Conservation (phyloP, 2,797 vertebrate species). For the Brachyrhaphis roseni region DNA sequence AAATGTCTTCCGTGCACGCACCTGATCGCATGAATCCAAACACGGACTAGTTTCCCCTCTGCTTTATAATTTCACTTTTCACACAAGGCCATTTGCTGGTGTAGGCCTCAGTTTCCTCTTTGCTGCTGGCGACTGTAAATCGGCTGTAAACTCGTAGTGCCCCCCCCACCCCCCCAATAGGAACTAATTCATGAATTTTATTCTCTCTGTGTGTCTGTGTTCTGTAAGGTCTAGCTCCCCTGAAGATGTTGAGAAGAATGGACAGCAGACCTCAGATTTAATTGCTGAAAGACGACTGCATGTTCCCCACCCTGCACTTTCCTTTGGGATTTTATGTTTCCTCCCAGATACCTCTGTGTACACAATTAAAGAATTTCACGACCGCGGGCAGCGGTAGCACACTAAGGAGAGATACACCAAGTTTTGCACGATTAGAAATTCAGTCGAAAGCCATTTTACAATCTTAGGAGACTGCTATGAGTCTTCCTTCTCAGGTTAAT, state of each 20-base stretch:
- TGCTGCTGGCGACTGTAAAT: slow-evolving; percentile 36
- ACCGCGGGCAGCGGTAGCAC: slow-evolving; percentile 36
- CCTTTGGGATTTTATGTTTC: slow-evolving; percentile 73
- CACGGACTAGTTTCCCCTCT: background rate
- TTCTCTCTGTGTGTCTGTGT: slow-evolving; percentile 24
- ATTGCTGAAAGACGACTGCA: slow-evolving; percentile 61
- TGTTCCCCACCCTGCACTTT: slow-evolving; percentile 67
- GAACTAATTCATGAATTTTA: slow-evolving; percentile 40
- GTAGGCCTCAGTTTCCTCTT: slow-evolving; percentile 69
- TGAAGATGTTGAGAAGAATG: slow-evolving; percentile 60
- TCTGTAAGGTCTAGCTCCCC: slow-evolving; percentile 55
- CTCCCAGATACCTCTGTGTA: slow-evolving; percentile 61
- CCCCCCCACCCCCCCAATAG: slow-evolving; percentile 25
- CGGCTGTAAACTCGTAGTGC: slow-evolving; percentile 21
- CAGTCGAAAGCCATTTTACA: slow-evolving; percentile 28
- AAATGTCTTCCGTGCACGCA: slow-evolving; percentile 23
- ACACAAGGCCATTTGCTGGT: slow-evolving; percentile 36
- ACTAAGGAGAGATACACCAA: slow-evolving; percentile 37
- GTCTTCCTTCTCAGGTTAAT: slow-evolving; percentile 91
- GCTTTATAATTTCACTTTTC: slow-evolving; percentile 23
- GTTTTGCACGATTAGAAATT: slow-evolving; percentile 36
- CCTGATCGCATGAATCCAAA: slow-evolving; percentile 17
- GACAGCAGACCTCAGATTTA: slow-evolving; percentile 57
- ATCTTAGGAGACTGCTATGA: slow-evolving; percentile 82
- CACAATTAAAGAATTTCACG: slow-evolving; percentile 53